These are phyloP conservation scores for Eucriotettix oculatus DNA, from an alignment of 2,888 invertebrate genomes.

Conservation along the genomic window DNA sequence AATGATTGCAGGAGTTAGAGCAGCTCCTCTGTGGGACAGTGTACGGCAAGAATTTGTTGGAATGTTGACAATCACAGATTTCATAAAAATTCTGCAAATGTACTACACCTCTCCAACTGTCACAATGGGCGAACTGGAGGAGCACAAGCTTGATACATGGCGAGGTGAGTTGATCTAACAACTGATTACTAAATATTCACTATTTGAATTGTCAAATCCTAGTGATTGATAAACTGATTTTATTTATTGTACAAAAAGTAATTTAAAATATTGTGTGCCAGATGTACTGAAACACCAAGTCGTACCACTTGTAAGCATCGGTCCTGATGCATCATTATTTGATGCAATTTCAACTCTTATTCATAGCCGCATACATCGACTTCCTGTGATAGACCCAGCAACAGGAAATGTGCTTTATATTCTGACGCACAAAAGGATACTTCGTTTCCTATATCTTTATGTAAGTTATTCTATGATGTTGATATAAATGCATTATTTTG, in stretches of 20 bases:
- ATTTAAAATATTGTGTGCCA: constrained; percentile 23
- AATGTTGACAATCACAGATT: constrained; percentile 98
- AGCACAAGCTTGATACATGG: constrained; percentile 94
- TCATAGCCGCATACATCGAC: constrained; percentile 85
- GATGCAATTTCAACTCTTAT: constrained; percentile 89
- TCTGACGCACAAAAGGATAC: constrained; percentile 93
- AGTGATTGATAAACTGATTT: too few relatives aligned
- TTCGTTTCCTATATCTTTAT: constrained; percentile 94
- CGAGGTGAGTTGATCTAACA: constrained; percentile 42
- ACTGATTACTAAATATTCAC: too few relatives aligned
- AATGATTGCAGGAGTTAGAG: constrained; percentile 61
- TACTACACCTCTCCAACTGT: constrained; percentile 89
- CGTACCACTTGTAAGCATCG: constrained; percentile 76
- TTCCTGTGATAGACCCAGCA: constrained; percentile 90
- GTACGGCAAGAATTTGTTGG: constrained; percentile 84
- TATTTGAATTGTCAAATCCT: too few relatives aligned
- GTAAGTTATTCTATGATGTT: constrained; percentile 43
- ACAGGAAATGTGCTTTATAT: constrained; percentile 96
- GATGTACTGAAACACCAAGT: constrained; percentile 75
- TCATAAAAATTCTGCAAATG: constrained; percentile 95
- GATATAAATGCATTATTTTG: neutral
- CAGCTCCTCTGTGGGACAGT: constrained; percentile 96
- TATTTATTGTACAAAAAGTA: too few relatives aligned
- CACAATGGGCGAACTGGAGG: constrained; percentile 91
- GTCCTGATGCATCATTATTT: constrained; percentile 81